Conservation (phyloP, 1,140 invertebrate genomes). For the Caenorhabditis latens region DNA sequence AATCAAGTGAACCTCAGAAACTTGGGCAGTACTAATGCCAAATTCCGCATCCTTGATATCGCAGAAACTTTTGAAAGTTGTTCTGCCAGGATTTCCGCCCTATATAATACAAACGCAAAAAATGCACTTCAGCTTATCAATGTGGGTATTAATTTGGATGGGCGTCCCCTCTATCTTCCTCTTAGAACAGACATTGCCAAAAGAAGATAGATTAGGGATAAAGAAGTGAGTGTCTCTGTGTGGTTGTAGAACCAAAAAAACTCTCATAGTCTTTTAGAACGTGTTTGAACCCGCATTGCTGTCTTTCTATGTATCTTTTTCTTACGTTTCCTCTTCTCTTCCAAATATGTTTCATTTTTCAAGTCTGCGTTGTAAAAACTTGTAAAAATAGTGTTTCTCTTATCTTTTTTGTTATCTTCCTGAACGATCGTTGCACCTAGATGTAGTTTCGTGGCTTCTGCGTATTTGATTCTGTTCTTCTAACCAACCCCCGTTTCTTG, state of each 20-base stretch:
- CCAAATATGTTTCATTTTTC: slow-evolving; percentile 42
- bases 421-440: slow-evolving; percentile 5
- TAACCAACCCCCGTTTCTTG: neutral
- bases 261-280: slow-evolving; percentile 37
- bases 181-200: neutral
- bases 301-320: neutral
- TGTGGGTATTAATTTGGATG: neutral
- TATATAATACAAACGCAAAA: neutral
- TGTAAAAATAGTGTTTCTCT: slow-evolving; percentile 28
- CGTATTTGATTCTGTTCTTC: neutral
- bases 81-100: no score
- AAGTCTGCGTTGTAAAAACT: slow-evolving; percentile 47
- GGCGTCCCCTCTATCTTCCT: neutral
- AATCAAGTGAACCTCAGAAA: no score
- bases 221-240: slow-evolving; percentile 11
- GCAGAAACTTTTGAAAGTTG: no score
- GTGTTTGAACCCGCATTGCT: slow-evolving; percentile 24
- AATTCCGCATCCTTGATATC: no score
- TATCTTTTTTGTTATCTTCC: neutral
- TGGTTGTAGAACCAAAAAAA: slow-evolving; percentile 51
- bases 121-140: neutral
- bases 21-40: no score
- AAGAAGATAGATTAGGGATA: slow-evolving; percentile 38
- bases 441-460: neutral
- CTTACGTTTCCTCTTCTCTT: neutral